Evolutionary conservation across 2,797 vertebrate species (phyloP).

Genomic region (Trichosurus vulpecula): DNA sequence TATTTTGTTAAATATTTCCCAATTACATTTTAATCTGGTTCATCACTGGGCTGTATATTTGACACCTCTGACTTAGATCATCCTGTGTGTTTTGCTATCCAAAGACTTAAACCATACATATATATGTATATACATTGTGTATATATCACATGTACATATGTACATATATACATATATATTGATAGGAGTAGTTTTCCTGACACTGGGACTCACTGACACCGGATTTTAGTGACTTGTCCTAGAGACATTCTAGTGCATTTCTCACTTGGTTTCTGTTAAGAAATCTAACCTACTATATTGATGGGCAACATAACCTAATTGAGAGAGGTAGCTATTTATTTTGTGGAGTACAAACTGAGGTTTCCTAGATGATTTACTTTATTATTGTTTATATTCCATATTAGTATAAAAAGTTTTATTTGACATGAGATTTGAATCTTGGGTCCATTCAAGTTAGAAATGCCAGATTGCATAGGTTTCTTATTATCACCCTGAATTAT

Average conservation of each 20-base stretch:
- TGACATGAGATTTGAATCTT: background rate
- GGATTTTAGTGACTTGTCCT: conserved; percentile 15
- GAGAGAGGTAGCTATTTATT: background rate
- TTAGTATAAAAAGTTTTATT: background rate
- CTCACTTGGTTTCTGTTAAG: background rate
- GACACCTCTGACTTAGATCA: conserved; percentile 3
- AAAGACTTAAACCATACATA: background rate
- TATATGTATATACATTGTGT: background rate
- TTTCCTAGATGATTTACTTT: background rate
- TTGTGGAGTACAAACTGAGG: background rate
- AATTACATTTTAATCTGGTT: background rate
- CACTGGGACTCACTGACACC: background rate
- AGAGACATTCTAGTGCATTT: conserved; percentile 57
- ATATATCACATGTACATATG: background rate
- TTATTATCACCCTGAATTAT: background rate
- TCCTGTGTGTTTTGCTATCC: conserved; percentile 7
- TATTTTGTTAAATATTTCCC: background rate
- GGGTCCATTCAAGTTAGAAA: background rate
- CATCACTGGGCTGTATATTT: background rate
- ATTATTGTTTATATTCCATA: background rate
- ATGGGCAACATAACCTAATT: background rate
- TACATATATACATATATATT: background rate
- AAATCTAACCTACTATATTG: conserved; percentile 49
- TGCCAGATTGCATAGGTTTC: background rate
- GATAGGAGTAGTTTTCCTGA: background rate